Conservation (phyloP, 1,140 invertebrate species). For the Diorhabda elongata region DNA sequence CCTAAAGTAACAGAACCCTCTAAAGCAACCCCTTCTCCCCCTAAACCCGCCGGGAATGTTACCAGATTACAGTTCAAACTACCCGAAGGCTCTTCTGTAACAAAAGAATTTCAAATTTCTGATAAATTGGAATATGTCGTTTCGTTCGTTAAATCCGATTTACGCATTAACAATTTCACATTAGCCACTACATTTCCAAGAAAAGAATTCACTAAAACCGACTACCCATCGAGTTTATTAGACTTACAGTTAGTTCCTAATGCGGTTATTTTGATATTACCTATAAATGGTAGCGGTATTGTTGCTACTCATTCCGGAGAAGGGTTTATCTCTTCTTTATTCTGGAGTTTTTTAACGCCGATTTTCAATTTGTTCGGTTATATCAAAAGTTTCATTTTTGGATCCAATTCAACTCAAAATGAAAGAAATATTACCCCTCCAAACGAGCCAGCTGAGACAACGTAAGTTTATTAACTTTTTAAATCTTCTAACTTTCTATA, state of each 20-base stretch:
- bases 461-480: too few relatives aligned
- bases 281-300: conserved; percentile 38
- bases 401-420: conserved; percentile 15
- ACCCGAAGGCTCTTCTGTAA: conserved; percentile 63
- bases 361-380: conserved; percentile 48
- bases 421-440: conserved; percentile 4
- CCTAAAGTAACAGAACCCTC: conserved; percentile 21
- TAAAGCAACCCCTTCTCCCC: background rate
- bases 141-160: conserved; percentile 42
- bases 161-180: conserved; percentile 56
- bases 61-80: conserved; percentile 78
- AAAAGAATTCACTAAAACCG: conserved; percentile 61
- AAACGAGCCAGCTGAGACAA: background rate
- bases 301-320: conserved; percentile 37
- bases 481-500: too few relatives aligned
- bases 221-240: conserved; percentile 59
- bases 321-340: conserved; percentile 40
- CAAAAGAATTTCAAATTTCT: conserved; percentile 44
- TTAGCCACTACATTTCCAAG: conserved; percentile 78
- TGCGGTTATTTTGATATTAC: conserved; percentile 73
- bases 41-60: conserved; percentile 24
- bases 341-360: conserved; percentile 49
- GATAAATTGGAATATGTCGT: conserved; percentile 47
- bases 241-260: conserved; percentile 74
- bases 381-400: conserved; percentile 43